Conservation (phyloP, 2,113 vertebrate species). For the Heteronetta atricapilla region DNA sequence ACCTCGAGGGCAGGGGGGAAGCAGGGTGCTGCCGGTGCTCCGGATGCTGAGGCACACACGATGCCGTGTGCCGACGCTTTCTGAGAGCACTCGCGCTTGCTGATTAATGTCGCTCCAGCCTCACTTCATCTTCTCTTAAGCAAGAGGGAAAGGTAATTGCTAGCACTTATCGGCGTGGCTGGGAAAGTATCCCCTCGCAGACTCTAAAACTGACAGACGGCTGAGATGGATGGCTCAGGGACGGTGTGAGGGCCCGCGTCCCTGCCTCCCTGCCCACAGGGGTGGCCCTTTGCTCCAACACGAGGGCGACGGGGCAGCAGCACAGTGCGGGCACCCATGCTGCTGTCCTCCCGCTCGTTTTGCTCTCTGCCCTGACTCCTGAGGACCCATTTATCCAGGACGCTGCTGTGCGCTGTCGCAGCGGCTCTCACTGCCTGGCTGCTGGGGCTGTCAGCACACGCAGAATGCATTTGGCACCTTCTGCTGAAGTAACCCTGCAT, state of each 20-base stretch:
- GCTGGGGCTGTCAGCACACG: not conserved
- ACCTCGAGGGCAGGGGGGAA: not conserved
- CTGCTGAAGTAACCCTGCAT: not conserved
- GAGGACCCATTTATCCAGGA: not conserved
- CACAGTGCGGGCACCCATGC: fast-evolving
- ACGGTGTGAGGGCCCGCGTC: not conserved
- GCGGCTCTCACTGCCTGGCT: not conserved
- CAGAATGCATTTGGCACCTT: not conserved
- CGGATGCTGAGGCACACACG: not conserved
- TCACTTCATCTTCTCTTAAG: not conserved
- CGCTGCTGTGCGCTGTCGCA: not conserved
- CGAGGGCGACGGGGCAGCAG: not conserved
- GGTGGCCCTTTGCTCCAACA: fast-evolving
- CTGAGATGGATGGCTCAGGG: not conserved
- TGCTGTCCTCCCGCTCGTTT: not conserved
- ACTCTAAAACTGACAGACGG: not conserved
- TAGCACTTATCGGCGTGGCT: not conserved
- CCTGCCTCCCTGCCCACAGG: not conserved
- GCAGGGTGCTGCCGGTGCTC: not conserved
- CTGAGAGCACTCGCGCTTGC: not conserved
- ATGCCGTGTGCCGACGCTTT: not conserved
- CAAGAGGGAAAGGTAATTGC: not conserved
- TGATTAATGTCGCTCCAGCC: not conserved
- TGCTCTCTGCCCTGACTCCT: not conserved
- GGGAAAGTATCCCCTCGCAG: not conserved